phyloP scores from a whole-genome alignment of 1,140 invertebrate species.

The Macrostomum lignano region DNA sequence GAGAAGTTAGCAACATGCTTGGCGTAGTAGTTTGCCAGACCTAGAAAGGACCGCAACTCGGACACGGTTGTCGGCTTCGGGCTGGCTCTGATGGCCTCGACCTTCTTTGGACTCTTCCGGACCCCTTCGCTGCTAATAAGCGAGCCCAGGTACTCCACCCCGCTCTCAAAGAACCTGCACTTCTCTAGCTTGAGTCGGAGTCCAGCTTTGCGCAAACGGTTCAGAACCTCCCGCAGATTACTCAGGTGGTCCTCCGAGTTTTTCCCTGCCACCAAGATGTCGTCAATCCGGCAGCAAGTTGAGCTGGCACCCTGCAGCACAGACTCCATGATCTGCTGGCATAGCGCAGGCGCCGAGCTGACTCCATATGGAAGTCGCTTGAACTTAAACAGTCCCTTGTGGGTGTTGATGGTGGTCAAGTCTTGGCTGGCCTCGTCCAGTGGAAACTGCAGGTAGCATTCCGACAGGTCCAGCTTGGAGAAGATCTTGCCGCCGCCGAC shows the following conservation, averaged over 20 bases:
- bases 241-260: constrained; percentile 10
- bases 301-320: constrained; percentile 7
- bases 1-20: constrained; percentile 7
- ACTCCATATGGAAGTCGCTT: constrained; percentile 17
- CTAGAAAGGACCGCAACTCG: constrained; percentile 10
- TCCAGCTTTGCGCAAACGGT: constrained; percentile 9
- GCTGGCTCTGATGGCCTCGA: constrained; percentile 11
- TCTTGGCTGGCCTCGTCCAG: constrained; percentile 8
- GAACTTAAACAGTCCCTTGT: constrained; percentile 26
- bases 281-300: constrained; percentile 8
- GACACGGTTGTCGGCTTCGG: constrained; percentile 9
- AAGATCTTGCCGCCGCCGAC: constrained; percentile 12
- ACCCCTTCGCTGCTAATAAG: constrained; percentile 9
- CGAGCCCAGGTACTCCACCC: constrained; percentile 11
- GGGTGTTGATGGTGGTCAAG: constrained; percentile 16
- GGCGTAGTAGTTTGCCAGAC: constrained; percentile 8
- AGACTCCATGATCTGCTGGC: constrained; percentile 4
- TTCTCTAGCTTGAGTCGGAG: constrained; percentile 11
- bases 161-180: constrained; percentile 9
- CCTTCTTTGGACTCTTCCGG: constrained; percentile 8
- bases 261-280: constrained; percentile 10
- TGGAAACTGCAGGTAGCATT: constrained; percentile 11
- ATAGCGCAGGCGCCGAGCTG: background rate
- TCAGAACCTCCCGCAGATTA: constrained; percentile 10
- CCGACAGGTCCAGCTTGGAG: constrained; percentile 13